phyloP scores from a whole-genome alignment of 2,888 invertebrate genomes.

The Sycophila texana region DNA sequence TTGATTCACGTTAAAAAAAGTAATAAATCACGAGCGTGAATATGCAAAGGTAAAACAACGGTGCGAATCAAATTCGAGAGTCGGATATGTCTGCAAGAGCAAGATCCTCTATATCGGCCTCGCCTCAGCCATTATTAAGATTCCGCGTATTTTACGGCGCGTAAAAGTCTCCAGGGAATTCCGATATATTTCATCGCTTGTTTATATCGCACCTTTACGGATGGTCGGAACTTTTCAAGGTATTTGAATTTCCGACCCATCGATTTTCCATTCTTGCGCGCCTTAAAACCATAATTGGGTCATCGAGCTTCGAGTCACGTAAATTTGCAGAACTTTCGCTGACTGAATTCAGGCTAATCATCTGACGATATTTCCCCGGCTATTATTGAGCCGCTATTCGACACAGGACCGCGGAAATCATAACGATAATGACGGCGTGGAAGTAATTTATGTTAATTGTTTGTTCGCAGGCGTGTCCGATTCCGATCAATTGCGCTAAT shows the following conservation, averaged over 20 bases:
- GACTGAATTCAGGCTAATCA: slow-evolving; percentile 33
- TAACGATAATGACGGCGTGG: slow-evolving; percentile 20
- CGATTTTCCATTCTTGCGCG: slow-evolving; percentile 22
- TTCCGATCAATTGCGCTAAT: slow-evolving; percentile 7
- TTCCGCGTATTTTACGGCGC: too few relatives aligned
- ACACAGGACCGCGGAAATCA: background rate
- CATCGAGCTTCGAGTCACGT: slow-evolving; percentile 30
- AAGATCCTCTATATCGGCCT: too few relatives aligned
- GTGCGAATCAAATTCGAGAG: too few relatives aligned
- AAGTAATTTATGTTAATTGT: slow-evolving; percentile 33
- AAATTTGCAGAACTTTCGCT: slow-evolving; percentile 30
- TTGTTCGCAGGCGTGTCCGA: background rate
- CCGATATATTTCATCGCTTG: too few relatives aligned
- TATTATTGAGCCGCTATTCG: slow-evolving; percentile 26
- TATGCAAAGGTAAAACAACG: too few relatives aligned
- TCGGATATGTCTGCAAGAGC: too few relatives aligned
- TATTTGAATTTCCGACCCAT: slow-evolving; percentile 29
- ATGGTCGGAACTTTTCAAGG: slow-evolving; percentile 5
- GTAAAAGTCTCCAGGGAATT: too few relatives aligned
- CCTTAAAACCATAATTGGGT: slow-evolving; percentile 40
- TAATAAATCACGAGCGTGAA: too few relatives aligned
- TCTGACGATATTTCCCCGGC: slow-evolving; percentile 3
- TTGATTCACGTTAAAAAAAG: too few relatives aligned
- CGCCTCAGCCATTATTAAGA: too few relatives aligned
- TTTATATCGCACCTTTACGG: background rate